phyloP scores from a whole-genome alignment of 1,140 invertebrate species.

The Pectinophora gossypiella region DNA sequence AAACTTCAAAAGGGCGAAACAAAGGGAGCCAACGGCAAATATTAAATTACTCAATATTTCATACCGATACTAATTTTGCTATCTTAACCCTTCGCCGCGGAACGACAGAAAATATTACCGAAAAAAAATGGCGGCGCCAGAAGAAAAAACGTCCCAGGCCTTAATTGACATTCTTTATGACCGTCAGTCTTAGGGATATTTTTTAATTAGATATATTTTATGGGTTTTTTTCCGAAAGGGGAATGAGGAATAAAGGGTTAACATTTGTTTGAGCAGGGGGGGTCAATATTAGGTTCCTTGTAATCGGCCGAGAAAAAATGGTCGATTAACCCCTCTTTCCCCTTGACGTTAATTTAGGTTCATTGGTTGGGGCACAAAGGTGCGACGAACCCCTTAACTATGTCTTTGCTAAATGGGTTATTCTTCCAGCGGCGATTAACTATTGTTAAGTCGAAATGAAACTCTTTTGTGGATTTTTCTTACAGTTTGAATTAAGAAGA shows the following conservation, averaged over 20 bases:
- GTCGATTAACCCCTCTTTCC: constrained; percentile 46
- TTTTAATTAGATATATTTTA: constrained; percentile 78
- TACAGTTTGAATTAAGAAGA: too few species aligned
- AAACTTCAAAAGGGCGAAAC: constrained; percentile 34
- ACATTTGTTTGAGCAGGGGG: constrained; percentile 68
- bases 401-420: constrained; percentile 24
- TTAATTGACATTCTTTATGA: constrained; percentile 77
- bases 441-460: background rate
- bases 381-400: constrained; percentile 25
- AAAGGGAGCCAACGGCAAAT: constrained; percentile 47
- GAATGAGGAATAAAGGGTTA: constrained; percentile 65
- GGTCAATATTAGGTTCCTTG: constrained; percentile 64
- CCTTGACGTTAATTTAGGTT: constrained; percentile 64
- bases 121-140: constrained; percentile 41
- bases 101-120: constrained; percentile 64
- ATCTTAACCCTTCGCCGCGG: constrained; percentile 70
- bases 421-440: background rate
- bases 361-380: constrained; percentile 52
- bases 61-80: constrained; percentile 74
- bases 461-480: too few species aligned
- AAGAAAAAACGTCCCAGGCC: constrained; percentile 55
- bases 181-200: constrained; percentile 74
- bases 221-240: constrained; percentile 70
- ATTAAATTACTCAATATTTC: constrained; percentile 74
- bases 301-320: constrained; percentile 72